phyloP scores from a whole-genome alignment of 2,888 invertebrate species.

The Camponotus fellah region DNA sequence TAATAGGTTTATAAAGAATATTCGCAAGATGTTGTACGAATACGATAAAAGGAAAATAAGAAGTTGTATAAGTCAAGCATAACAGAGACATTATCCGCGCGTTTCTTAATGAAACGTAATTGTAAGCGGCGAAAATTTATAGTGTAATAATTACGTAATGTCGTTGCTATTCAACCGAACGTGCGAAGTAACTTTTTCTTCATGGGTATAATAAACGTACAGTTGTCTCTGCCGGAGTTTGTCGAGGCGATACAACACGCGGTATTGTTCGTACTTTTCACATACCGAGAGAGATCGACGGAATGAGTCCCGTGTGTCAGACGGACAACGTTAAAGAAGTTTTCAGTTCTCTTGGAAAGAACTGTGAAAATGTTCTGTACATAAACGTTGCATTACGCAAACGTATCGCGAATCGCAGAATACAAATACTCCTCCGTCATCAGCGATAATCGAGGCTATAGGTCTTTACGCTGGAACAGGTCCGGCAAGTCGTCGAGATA shows the following conservation, averaged over 20 bases:
- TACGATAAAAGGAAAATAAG: not conserved
- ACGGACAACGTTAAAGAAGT: not conserved
- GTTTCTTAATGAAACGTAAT: constrained; percentile 18
- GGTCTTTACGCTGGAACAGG: constrained; percentile 6
- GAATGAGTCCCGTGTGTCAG: not conserved
- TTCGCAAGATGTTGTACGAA: not conserved
- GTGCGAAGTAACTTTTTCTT: constrained; percentile 31
- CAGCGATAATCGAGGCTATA: not conserved
- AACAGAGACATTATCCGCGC: not conserved
- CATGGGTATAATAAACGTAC: not conserved
- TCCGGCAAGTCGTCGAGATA: constrained; percentile 14
- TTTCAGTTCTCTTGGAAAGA: constrained; percentile 5
- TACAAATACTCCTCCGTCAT: not conserved
- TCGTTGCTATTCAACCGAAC: constrained; percentile 22
- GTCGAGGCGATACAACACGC: constrained; percentile 1
- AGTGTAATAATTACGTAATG: constrained; percentile 34
- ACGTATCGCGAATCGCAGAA: not conserved
- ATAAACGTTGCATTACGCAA: not conserved
- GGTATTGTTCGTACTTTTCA: constrained; percentile 3
- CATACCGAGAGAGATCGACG: not conserved
- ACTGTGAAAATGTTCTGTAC: not conserved
- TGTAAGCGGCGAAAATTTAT: not conserved
- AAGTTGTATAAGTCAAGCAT: constrained; percentile 6
- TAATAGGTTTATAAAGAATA: not conserved
- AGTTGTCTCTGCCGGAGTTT: not conserved